These are phyloP conservation scores for Atopsyche davidsoni DNA, from an alignment of 1,140 invertebrate genomes.

Conservation along the genomic window DNA sequence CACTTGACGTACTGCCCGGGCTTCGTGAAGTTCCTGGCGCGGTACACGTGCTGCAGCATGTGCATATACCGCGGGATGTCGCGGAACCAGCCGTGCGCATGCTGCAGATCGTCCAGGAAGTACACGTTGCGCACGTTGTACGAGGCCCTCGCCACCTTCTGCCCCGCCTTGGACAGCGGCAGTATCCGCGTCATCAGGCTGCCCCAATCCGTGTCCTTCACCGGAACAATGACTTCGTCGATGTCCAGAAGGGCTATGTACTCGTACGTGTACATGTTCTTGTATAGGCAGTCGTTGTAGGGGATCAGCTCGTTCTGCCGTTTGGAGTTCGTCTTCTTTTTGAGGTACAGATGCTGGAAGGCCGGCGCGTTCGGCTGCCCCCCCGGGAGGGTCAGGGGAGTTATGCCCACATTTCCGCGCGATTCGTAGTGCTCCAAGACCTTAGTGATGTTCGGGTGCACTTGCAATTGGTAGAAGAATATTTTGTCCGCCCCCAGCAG, in stretches of 20 bases:
- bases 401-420: slow-evolving; percentile 72
- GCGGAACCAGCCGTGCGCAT: slow-evolving; percentile 75
- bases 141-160: slow-evolving; percentile 67
- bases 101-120: slow-evolving; percentile 84
- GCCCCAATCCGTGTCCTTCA: slow-evolving; percentile 70
- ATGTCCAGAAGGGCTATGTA: slow-evolving; percentile 88
- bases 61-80: slow-evolving; percentile 86
- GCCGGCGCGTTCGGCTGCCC: slow-evolving; percentile 85
- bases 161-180: slow-evolving; percentile 65
- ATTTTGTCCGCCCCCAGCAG: slow-evolving; percentile 88
- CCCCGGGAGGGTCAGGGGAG: slow-evolving; percentile 82
- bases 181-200: slow-evolving; percentile 72
- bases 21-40: slow-evolving; percentile 86
- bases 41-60: slow-evolving; percentile 89
- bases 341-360: slow-evolving; percentile 82
- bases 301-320: slow-evolving; percentile 92
- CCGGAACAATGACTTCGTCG: slow-evolving; percentile 92
- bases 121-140: slow-evolving; percentile 93
- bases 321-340: slow-evolving; percentile 86
- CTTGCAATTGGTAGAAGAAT: slow-evolving; percentile 85
- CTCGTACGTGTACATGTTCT: slow-evolving; percentile 84
- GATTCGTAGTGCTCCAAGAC: slow-evolving; percentile 76
- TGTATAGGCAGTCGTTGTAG: slow-evolving; percentile 95
- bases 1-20: slow-evolving; percentile 91
- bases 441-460: slow-evolving; percentile 87